These are phyloP conservation scores for Drosophila atroscutellata DNA, from an alignment of 2,888 invertebrate genomes.

Conservation along the genomic window DNA sequence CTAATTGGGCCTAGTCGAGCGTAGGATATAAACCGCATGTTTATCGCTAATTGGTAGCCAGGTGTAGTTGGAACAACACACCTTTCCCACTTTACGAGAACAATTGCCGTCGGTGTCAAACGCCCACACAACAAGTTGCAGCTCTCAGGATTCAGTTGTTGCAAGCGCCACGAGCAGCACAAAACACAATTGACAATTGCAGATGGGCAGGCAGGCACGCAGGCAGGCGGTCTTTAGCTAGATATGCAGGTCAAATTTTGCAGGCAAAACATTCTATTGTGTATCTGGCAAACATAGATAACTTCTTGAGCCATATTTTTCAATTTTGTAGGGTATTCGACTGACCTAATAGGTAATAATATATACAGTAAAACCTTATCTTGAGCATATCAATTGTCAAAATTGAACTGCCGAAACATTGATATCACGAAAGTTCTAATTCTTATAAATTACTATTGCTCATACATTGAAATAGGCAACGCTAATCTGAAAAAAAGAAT, in stretches of 20 bases:
- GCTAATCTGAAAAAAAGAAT: neutral
- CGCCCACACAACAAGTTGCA: constrained; percentile 63
- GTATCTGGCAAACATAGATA: neutral
- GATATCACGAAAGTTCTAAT: neutral
- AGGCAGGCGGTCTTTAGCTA: constrained; percentile 14
- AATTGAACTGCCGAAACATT: neutral
- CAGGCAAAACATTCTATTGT: constrained; percentile 1
- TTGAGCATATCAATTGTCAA: neutral
- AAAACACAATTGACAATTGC: constrained; percentile 9
- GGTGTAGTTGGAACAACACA: constrained; percentile 34
- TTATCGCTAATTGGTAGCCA: constrained; percentile 55
- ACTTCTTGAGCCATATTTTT: no score
- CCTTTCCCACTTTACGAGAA: constrained; percentile 23
- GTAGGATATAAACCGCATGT: constrained; percentile 44
- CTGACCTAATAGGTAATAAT: neutral
- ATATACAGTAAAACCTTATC: neutral
- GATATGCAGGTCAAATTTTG: constrained; percentile 32
- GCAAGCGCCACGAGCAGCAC: constrained; percentile 42
- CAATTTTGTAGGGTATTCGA: neutral
- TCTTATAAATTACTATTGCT: neutral
- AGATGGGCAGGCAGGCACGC: neutral
- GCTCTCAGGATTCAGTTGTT: constrained; percentile 38
- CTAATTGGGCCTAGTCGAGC: constrained; percentile 53
- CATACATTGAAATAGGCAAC: neutral
- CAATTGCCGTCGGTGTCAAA: constrained; percentile 51